Conservation (phyloP, 2,888 invertebrate genomes). For the Selenia dentaria region DNA sequence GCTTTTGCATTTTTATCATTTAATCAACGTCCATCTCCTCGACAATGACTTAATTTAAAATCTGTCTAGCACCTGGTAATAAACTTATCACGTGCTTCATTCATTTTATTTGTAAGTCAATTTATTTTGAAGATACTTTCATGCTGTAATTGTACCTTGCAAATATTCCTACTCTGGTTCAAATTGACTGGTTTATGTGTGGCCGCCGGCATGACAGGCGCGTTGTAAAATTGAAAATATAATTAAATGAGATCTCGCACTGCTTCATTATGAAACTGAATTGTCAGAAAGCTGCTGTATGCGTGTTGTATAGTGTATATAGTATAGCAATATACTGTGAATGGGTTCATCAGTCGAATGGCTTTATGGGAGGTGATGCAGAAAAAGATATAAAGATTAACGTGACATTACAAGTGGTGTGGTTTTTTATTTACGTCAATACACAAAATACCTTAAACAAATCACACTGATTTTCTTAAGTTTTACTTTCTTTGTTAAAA, state of each 20-base stretch:
- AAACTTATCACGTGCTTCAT: slow-evolving; percentile 28
- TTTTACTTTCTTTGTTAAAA: too few relatives aligned
- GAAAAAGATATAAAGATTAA: too few relatives aligned
- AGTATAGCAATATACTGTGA: too few relatives aligned
- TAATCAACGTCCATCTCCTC: slow-evolving; percentile 10
- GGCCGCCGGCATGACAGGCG: slow-evolving; percentile 52
- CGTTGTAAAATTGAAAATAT: slow-evolving; percentile 75
- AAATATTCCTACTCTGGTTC: slow-evolving; percentile 47
- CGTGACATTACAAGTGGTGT: too few relatives aligned
- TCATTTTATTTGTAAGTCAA: slow-evolving; percentile 34
- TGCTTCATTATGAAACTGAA: slow-evolving; percentile 60
- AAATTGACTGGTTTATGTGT: slow-evolving; percentile 45
- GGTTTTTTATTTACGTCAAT: too few relatives aligned
- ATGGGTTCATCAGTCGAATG: too few relatives aligned
- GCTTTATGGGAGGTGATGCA: too few relatives aligned
- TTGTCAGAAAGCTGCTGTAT: slow-evolving; percentile 49
- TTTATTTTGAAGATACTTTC: not conserved
- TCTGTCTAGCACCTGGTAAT: slow-evolving; percentile 20
- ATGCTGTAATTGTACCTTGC: slow-evolving; percentile 12
- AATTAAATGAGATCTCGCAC: slow-evolving; percentile 64
- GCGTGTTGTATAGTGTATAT: too few relatives aligned
- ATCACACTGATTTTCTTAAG: too few relatives aligned
- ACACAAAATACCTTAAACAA: too few relatives aligned
- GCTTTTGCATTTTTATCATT: slow-evolving; percentile 8
- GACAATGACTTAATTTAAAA: slow-evolving; percentile 17